A percentile compares a stretch with the other conserved stretches of the same genome.
phyloP scores from a whole-genome alignment of 2,797 vertebrate genomes.

The Lepus oiostolus region DNA sequence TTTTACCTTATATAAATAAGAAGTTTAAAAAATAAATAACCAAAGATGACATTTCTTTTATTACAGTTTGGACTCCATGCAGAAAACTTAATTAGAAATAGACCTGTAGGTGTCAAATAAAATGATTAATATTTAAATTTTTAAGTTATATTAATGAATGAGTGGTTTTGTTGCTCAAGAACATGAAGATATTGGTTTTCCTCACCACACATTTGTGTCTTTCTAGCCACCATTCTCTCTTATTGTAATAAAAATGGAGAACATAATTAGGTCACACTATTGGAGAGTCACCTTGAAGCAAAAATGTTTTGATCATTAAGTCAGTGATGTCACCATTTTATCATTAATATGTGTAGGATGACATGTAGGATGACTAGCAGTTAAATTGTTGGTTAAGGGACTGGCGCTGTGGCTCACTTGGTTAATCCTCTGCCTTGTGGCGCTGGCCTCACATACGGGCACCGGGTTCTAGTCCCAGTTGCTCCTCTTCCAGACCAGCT shows the following conservation, averaged over 20 bases:
- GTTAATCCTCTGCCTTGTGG: too few species aligned
- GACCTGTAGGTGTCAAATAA: background rate
- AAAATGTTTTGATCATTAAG: background rate
- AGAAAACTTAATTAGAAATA: conserved; percentile 4
- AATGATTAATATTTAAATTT: background rate
- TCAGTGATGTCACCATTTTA: background rate
- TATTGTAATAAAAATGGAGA: background rate
- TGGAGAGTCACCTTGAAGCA: background rate
- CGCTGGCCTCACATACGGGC: too few species aligned
- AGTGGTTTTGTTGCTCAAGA: background rate
- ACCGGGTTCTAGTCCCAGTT: too few species aligned
- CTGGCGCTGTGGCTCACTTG: too few species aligned
- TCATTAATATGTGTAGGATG: background rate
- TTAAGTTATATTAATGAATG: background rate
- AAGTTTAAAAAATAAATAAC: background rate
- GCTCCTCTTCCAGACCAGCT: too few species aligned
- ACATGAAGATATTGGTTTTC: background rate
- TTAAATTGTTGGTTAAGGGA: too few species aligned
- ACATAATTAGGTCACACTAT: background rate
- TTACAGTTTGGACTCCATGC: background rate
- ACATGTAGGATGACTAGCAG: too few species aligned
- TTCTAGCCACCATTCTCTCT: background rate
- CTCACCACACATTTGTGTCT: background rate
- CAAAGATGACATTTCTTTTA: background rate
- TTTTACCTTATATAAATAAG: too few species aligned